Evolutionary conservation across 2,888 invertebrate species (phyloP), one percentile per base, ranked within the genome.

Genomic region (Xestoiulus laeticollis): DNA sequence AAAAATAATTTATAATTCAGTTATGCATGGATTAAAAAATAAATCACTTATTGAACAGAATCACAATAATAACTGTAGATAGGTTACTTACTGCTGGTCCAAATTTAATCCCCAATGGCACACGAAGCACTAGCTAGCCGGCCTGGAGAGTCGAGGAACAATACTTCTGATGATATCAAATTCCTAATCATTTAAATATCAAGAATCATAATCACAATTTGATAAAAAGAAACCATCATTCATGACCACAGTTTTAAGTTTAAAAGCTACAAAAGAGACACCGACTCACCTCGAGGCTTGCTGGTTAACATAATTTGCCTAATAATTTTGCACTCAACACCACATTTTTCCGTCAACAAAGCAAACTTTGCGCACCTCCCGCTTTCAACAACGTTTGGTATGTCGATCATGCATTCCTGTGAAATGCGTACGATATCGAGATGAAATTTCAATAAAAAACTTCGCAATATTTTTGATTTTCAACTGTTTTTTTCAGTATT

Each of bases 311-410:
- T 78, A 26, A 68, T 68, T 68, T 68, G 68, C 22, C n/a, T 68
- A 59, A 78, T 78, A 78, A 78, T 78, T 30, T 78, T 78, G 78
- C 78, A 78, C 78, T 78, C 78, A 30, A 30, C 78, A 78, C 78
- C 30, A 30, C 16, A 78, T 78, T 78, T 78, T 78, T 78, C 78
- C 30, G 78, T 78, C 78, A 78, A 30, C 78, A 78, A 78, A 78
- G 78, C 78, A 78, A 78, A 12, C 78, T 78, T 78, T 78, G 78
- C 78, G 78, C 78, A 78, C 78, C 78, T 78, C 78, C 78, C 78
- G 78, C 78, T 78, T 78, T 78, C 78, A 78, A 78, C 30, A 78
- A 78, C 30, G 78, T 16, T 78, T 26, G 30, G 30, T 3, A 14
- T 12, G 6, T 10, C 30, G 30, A 78, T 78, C 2, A 78, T 78